phyloP scores from a whole-genome alignment of 2,113 vertebrate genomes.

The Podilymbus podiceps region DNA sequence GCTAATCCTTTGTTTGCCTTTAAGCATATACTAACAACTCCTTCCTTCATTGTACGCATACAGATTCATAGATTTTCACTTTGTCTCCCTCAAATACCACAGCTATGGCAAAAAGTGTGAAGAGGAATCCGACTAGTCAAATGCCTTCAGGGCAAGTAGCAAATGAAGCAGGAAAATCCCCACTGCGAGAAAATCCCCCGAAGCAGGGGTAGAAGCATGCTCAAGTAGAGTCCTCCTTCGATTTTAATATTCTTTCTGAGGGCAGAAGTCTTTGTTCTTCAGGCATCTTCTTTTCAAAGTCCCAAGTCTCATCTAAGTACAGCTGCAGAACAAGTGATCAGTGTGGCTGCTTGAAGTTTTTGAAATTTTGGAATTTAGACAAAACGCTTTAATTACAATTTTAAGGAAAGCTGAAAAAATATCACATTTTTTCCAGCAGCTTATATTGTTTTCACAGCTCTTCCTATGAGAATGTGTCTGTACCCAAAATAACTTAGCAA shows the following conservation, averaged over 20 bases:
- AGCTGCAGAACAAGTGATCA: not conserved
- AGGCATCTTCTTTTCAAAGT: not conserved
- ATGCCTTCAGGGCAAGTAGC: not conserved
- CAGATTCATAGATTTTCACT: not conserved
- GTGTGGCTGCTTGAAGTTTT: not conserved
- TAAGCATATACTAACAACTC: not conserved
- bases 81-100: not conserved
- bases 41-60: accelerated
- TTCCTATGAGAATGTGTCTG: not conserved
- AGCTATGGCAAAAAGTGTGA: not conserved
- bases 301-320: not conserved
- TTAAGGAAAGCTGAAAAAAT: not conserved
- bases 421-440: not conserved
- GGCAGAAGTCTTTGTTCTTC: constrained; percentile 17
- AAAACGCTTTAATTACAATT: not conserved
- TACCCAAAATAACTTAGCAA: not conserved
- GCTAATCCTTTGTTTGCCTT: constrained; percentile 29
- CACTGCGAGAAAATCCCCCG: constrained; percentile 18
- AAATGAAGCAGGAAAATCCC: constrained; percentile 46
- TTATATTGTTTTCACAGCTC: not conserved
- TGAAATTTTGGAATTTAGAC: not conserved
- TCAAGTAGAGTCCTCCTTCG: not conserved
- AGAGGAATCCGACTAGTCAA: not conserved
- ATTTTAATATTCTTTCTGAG: constrained; percentile 26
- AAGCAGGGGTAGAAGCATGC: not conserved